phyloP scores from a whole-genome alignment of 2,113 vertebrate genomes.

The Numida meleagris region DNA sequence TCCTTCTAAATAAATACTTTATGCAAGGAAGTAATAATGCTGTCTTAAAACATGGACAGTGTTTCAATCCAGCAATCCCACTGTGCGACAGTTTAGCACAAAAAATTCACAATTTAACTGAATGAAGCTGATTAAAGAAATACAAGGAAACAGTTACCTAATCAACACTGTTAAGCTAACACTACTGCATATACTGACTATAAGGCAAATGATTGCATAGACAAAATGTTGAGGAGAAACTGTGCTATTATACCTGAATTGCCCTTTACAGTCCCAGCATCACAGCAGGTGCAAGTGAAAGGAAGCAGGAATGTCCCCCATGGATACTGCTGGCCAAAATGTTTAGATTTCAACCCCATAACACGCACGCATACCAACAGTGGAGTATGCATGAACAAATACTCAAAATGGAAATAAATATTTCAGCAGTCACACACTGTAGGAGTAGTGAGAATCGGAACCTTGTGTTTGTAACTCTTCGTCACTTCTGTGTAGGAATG shows the following conservation, averaged over 20 bases:
- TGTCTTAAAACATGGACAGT: background rate
- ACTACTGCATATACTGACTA: background rate
- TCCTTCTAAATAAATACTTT: background rate
- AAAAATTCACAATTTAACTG: background rate
- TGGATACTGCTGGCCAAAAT: background rate
- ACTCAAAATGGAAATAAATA: background rate
- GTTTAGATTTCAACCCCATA: background rate
- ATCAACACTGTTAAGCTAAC: background rate
- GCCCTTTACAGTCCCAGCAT: background rate
- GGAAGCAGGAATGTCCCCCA: background rate
- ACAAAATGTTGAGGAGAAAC: background rate
- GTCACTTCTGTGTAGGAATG: conserved; percentile 14
- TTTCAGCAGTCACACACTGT: background rate
- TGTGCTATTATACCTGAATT: background rate
- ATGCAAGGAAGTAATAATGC: background rate
- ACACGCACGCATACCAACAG: background rate
- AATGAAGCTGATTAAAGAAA: background rate
- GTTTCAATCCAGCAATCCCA: background rate
- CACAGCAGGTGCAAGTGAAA: background rate
- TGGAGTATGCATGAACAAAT: background rate
- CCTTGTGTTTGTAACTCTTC: conserved; percentile 30
- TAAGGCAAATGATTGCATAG: background rate
- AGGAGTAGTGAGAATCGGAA: conserved; percentile 36
- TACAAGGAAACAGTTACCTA: background rate
- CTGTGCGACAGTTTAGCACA: background rate